A percentile compares a stretch with the other conserved stretches of the same genome.
Conservation (phyloP, 2,113 vertebrate species). For the Antechinus stuartii region DNA sequence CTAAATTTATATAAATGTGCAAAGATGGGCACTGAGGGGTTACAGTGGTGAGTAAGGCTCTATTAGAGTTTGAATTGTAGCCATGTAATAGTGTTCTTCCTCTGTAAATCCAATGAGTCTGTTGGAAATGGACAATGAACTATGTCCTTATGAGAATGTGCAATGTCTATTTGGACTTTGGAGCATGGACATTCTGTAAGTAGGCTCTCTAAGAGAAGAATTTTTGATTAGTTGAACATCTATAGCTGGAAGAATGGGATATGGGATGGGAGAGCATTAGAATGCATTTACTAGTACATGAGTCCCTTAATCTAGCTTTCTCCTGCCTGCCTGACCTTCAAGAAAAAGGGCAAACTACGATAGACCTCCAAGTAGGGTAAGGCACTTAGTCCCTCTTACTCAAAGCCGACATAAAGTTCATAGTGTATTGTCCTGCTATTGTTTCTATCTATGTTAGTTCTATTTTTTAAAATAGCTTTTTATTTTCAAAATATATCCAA, state of each 20-base stretch:
- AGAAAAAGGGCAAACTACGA: background rate
- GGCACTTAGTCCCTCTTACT: background rate
- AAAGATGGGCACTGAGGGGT: background rate
- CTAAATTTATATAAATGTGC: background rate
- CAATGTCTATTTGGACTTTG: background rate
- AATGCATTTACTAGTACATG: background rate
- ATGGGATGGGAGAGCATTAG: background rate
- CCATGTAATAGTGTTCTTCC: background rate
- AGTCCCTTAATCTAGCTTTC: background rate
- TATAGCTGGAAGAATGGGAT: background rate
- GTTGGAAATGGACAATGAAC: background rate
- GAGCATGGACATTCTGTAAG: background rate
- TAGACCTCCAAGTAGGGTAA: background rate
- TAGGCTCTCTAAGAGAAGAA: background rate
- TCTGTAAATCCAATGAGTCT: background rate
- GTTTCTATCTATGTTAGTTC: background rate
- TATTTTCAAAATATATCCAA: too few species aligned
- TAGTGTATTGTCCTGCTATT: background rate
- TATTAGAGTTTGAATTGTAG: background rate
- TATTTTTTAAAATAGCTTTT: too few species aligned
- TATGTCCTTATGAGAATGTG: background rate
- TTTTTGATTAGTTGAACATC: background rate
- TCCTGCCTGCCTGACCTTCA: background rate
- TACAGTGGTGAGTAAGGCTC: background rate
- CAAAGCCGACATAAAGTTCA: background rate